phyloP scores from a whole-genome alignment of 2,113 vertebrate genomes.

The Eira barbara region DNA sequence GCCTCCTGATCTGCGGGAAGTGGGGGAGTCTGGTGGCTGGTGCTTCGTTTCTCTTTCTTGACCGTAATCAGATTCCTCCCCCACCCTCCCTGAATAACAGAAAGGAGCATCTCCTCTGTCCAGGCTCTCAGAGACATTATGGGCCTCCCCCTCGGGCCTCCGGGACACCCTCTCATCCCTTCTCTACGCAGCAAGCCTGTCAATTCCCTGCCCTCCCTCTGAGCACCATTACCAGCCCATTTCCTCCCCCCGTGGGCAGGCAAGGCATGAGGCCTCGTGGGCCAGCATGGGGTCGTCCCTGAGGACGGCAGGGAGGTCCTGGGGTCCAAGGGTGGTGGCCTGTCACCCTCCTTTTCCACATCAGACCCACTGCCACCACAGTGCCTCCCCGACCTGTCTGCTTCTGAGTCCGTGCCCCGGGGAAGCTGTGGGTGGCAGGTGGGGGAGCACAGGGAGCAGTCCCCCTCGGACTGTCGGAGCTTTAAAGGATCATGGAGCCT shows the following conservation, averaged over 20 bases:
- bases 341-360: not conserved
- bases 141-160: not conserved
- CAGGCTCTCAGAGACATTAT: not conserved
- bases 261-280: not conserved
- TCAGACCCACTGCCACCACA: accelerated
- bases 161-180: accelerated
- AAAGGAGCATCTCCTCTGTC: not conserved
- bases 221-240: accelerated
- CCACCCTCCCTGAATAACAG: not conserved
- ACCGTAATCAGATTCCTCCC: not conserved
- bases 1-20: not conserved
- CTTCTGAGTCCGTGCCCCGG: accelerated
- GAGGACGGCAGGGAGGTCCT: not conserved
- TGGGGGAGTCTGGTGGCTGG: not conserved
- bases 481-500: not conserved
- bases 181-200: not conserved
- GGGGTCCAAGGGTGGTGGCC: not conserved
- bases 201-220: not conserved
- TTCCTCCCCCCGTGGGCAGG: not conserved
- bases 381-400: not conserved
- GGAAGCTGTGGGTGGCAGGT: not conserved
- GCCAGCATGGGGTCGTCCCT: not conserved
- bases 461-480: accelerated
- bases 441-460: accelerated
- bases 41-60: not conserved